These are phyloP conservation scores for Physella acuta DNA, from an alignment of 1,140 invertebrate species.

Conservation along the genomic window DNA sequence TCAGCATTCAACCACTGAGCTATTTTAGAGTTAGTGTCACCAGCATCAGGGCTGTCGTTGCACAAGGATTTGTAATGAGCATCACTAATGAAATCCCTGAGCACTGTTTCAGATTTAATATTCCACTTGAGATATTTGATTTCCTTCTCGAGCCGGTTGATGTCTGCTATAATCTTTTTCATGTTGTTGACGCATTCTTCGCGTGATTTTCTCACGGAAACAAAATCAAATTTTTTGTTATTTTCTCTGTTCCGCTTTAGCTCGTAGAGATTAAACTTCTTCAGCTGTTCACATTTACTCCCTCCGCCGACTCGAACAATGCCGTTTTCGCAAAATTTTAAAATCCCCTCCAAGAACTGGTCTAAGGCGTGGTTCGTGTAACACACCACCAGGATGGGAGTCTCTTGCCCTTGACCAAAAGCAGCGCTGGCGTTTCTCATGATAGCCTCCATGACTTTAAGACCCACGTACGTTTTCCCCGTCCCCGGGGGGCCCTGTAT, in stretches of 20 bases:
- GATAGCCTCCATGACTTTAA: slow-evolving; percentile 57
- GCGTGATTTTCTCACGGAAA: neutral
- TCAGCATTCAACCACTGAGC: neutral
- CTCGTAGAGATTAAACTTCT: slow-evolving; percentile 32
- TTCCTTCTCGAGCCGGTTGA: neutral
- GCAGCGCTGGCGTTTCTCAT: slow-evolving; percentile 45
- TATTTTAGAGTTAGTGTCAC: neutral
- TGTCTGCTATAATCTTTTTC: neutral
- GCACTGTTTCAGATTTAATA: neutral
- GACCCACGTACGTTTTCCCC: slow-evolving; percentile 45
- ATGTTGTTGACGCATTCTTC: too few species aligned
- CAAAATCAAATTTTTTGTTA: slow-evolving; percentile 2
- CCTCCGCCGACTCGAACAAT: too few species aligned
- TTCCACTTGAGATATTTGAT: neutral
- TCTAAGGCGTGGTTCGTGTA: slow-evolving; percentile 74
- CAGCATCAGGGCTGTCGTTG: neutral
- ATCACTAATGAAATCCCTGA: neutral
- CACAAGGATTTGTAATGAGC: neutral
- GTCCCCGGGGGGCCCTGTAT: slow-evolving; percentile 68
- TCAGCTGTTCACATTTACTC: slow-evolving; percentile 62
- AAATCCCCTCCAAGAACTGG: slow-evolving; percentile 66
- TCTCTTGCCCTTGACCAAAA: slow-evolving; percentile 36
- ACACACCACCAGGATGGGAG: slow-evolving; percentile 76
- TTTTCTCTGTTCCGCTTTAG: slow-evolving; percentile 25
- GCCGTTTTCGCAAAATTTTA: slow-evolving; percentile 35